Conservation (phyloP, 2,888 invertebrate species). For the Eurytoma californica region DNA sequence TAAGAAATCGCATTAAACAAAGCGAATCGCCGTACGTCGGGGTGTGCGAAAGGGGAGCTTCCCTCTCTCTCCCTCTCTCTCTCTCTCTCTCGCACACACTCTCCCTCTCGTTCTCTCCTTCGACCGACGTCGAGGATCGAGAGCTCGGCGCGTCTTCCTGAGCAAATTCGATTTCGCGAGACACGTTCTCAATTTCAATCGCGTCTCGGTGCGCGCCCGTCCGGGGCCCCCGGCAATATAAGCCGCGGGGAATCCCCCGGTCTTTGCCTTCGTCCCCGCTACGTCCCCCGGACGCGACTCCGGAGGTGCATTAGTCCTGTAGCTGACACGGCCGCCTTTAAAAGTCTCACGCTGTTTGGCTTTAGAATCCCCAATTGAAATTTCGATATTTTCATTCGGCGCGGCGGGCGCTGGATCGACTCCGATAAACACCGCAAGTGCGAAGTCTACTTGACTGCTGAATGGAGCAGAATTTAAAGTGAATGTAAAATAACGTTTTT, state of each 20-base stretch:
- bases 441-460: too few relatives aligned
- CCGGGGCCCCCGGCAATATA: conserved; percentile 23
- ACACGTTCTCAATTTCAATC: conserved; percentile 54
- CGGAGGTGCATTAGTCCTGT: too few relatives aligned
- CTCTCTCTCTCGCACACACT: not conserved
- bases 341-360: too few relatives aligned
- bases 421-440: too few relatives aligned
- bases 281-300: too few relatives aligned
- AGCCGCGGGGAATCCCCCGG: conserved; percentile 28
- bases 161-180: conserved; percentile 52
- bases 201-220: conserved; percentile 2
- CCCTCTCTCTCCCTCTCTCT: conserved; percentile 1
- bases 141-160: not conserved
- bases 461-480: too few relatives aligned
- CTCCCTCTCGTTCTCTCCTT: not conserved
- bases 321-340: too few relatives aligned
- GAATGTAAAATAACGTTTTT: too few relatives aligned
- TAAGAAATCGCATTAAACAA: conserved; percentile 48
- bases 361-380: too few relatives aligned
- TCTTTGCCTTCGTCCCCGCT: not conserved
- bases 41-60: not conserved
- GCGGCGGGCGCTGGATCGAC: too few relatives aligned
- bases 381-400: too few relatives aligned
- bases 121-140: not conserved
- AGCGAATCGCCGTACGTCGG: not conserved